A percentile compares a stretch with the other conserved stretches of the same genome.
phyloP scores from a whole-genome alignment of 2,113 vertebrate species.

The Serinus canaria region DNA sequence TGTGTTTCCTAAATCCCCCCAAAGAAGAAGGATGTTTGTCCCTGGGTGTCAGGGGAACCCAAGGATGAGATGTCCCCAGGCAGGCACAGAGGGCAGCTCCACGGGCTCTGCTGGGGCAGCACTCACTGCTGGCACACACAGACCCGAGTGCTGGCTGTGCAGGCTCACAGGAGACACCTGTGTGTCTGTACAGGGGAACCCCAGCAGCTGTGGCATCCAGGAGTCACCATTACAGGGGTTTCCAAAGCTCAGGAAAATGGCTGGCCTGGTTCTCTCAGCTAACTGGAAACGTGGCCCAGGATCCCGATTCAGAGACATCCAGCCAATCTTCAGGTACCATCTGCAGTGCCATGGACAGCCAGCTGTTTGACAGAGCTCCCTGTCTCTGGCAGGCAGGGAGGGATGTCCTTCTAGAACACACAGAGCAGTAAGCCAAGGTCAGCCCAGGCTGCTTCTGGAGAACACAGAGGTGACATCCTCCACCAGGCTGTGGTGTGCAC shows the following conservation, averaged over 20 bases:
- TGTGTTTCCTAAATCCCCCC: neutral
- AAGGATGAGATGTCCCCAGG: neutral
- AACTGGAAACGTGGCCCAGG: neutral
- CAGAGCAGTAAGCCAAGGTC: neutral
- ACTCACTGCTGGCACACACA: accelerated
- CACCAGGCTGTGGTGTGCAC: neutral
- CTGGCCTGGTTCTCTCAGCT: neutral
- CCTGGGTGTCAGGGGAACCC: neutral
- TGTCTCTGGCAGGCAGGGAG: neutral
- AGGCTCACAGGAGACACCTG: neutral
- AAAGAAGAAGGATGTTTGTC: neutral
- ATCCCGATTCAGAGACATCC: neutral
- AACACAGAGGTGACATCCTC: neutral
- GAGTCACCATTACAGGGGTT: neutral
- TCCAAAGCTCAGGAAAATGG: neutral
- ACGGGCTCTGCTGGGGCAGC: neutral
- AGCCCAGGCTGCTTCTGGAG: neutral
- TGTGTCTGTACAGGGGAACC: neutral
- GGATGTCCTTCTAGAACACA: neutral
- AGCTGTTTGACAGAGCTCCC: neutral
- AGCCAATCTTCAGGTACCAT: neutral
- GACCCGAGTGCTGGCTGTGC: accelerated
- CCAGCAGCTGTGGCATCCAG: neutral
- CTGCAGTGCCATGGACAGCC: neutral
- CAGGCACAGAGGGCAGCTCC: neutral